Evolutionary conservation across 2,113 vertebrate species (phyloP).

Genomic region (Vicugna pacos): DNA sequence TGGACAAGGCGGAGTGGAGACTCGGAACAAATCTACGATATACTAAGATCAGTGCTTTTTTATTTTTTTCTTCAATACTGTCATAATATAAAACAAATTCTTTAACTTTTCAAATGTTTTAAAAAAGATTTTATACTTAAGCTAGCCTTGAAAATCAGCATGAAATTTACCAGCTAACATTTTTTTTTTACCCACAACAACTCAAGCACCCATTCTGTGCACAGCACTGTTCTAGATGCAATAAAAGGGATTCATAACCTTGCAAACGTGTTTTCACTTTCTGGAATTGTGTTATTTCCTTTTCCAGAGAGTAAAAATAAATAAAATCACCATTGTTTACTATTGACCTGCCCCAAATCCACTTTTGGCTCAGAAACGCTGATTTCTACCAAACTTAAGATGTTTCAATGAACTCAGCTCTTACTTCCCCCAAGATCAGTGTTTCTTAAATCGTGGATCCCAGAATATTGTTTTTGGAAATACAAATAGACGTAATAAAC

Average conservation of each 20-base stretch:
- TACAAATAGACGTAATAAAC: neutral
- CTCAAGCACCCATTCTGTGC: constrained; percentile 54
- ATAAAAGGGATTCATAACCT: constrained; percentile 1
- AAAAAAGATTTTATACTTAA: constrained; percentile 89
- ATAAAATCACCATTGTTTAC: constrained; percentile 41
- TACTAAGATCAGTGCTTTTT: neutral
- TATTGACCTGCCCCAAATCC: neutral
- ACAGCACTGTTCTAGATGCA: constrained; percentile 62
- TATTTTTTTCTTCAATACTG: constrained; percentile 72
- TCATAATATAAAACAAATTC: constrained; percentile 85
- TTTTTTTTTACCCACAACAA: neutral
- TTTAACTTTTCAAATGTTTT: constrained; percentile 88
- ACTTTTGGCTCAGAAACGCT: constrained; percentile 45
- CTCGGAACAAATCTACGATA: neutral
- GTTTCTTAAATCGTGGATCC: neutral
- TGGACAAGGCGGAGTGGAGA: neutral
- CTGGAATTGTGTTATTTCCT: constrained; percentile 16
- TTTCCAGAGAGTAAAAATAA: constrained; percentile 76
- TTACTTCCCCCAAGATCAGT: neutral
- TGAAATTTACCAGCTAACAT: constrained; percentile 60
- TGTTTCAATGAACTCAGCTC: constrained; percentile 72
- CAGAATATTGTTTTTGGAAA: neutral
- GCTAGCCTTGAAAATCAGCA: constrained; percentile 76
- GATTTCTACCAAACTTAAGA: constrained; percentile 84
- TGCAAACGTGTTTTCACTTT: constrained; percentile 50